These are phyloP conservation scores for Elaphurus davidianus DNA, from an alignment of 2,113 vertebrate genomes.

Conservation along the genomic window DNA sequence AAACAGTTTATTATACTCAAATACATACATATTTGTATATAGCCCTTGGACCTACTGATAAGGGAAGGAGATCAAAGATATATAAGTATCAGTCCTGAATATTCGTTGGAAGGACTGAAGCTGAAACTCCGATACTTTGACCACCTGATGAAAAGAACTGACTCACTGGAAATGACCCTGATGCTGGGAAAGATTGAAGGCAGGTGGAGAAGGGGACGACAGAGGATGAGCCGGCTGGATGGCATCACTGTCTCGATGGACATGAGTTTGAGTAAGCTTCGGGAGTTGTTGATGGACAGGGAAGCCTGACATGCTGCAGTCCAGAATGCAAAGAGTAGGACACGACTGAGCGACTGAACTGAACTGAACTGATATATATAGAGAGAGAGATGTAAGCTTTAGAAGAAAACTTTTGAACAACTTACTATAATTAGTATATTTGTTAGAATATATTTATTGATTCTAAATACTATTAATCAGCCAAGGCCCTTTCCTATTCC, in stretches of 20 bases:
- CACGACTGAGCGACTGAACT: not conserved
- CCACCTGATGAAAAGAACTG: not conserved
- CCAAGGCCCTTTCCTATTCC: not conserved
- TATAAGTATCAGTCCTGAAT: not conserved
- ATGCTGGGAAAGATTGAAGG: not conserved
- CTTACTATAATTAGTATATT: not conserved
- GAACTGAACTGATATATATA: not conserved
- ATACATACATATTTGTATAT: not conserved
- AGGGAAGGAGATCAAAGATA: not conserved
- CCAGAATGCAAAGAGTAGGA: not conserved
- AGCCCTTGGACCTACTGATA: not conserved
- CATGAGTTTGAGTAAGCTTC: not conserved
- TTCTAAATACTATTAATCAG: not conserved
- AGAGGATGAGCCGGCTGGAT: not conserved
- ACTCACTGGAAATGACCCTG: not conserved
- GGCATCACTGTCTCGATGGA: not conserved
- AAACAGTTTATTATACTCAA: not conserved
- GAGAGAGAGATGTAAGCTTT: not conserved
- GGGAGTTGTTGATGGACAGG: not conserved
- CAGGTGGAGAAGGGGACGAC: not conserved
- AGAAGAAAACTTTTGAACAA: not conserved
- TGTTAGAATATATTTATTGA: not conserved
- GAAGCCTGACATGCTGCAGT: not conserved
- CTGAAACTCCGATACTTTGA: not conserved
- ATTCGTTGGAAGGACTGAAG: not conserved